Evolutionary conservation across 2,797 vertebrate genomes (phyloP).

Genomic region (Melanotaenia nigrans): DNA sequence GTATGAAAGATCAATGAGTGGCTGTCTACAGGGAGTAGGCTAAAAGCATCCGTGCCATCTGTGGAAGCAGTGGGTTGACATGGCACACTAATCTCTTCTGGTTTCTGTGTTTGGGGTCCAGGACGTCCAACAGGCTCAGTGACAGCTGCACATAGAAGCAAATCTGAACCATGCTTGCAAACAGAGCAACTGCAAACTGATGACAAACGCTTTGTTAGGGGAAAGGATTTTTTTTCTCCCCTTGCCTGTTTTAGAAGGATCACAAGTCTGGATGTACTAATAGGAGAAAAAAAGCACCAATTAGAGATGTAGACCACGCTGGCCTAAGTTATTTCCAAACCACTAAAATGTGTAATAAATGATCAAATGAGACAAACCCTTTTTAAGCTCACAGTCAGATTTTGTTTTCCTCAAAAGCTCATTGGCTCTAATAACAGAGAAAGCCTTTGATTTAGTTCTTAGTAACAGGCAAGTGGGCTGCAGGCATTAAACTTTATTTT

Average conservation of each 20-base stretch:
- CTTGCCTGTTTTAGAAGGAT: conserved; percentile 76
- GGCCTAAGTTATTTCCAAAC: conserved; percentile 84
- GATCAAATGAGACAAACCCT: conserved; percentile 85
- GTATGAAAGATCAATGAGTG: conserved; percentile 81
- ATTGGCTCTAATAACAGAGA: conserved; percentile 82
- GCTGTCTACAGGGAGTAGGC: conserved; percentile 74
- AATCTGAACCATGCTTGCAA: conserved; percentile 77
- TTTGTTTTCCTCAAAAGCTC: conserved; percentile 81
- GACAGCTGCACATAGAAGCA: conserved; percentile 80
- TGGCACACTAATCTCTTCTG: conserved; percentile 83
- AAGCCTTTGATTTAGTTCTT: conserved; percentile 78
- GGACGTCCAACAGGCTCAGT: conserved; percentile 77
- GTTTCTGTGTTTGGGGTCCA: conserved; percentile 81
- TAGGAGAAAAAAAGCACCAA: conserved; percentile 82
- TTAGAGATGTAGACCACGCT: conserved; percentile 81
- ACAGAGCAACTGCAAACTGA: conserved; percentile 82
- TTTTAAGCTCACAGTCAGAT: conserved; percentile 82
- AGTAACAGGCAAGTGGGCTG: conserved; percentile 66
- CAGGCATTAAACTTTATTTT: conserved; percentile 74
- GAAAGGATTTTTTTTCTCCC: conserved; percentile 57
- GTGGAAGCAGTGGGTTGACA: conserved; percentile 79
- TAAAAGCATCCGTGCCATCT: conserved; percentile 81
- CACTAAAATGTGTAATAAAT: conserved; percentile 87
- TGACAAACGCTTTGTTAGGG: conserved; percentile 84
- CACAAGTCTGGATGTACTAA: conserved; percentile 83